Conservation (phyloP, 2,888 invertebrate species). For the Callyntrura guangdongensis region DNA sequence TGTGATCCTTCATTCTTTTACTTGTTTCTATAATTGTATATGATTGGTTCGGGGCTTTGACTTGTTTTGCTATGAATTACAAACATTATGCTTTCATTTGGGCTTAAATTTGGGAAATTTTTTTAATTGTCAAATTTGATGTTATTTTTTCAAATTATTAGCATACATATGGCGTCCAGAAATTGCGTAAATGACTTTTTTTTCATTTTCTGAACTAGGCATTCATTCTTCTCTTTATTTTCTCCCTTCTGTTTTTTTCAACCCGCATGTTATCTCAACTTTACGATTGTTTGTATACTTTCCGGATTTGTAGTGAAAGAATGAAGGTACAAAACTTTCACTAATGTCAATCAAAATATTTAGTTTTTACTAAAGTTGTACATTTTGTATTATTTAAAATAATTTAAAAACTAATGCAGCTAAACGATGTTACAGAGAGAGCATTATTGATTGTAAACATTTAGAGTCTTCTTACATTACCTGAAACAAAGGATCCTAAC, state of each 20-base stretch:
- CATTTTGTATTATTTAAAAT: too few relatives aligned
- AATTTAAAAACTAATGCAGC: too few relatives aligned
- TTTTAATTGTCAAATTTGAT: too few relatives aligned
- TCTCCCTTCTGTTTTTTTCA: slow-evolving; percentile 83
- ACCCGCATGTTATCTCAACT: slow-evolving; percentile 81
- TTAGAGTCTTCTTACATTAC: slow-evolving; percentile 76
- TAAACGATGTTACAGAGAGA: too few relatives aligned
- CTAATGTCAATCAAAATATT: not conserved
- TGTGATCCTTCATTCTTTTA: not conserved
- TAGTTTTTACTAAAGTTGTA: too few relatives aligned
- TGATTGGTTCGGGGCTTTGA: too few relatives aligned
- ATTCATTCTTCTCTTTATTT: slow-evolving; percentile 83
- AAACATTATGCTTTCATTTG: too few relatives aligned
- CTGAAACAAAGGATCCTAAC: slow-evolving; percentile 67
- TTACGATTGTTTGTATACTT: slow-evolving; percentile 78
- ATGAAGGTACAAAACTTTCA: slow-evolving; percentile 78
- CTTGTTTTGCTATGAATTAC: too few relatives aligned
- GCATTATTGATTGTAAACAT: not conserved
- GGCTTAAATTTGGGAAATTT: too few relatives aligned
- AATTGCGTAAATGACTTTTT: not conserved
- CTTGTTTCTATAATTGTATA: not conserved
- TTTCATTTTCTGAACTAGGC: slow-evolving; percentile 75
- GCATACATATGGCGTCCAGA: too few relatives aligned
- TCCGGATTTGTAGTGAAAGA: slow-evolving; percentile 80
- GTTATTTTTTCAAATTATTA: too few relatives aligned